phyloP scores from a whole-genome alignment of 2,113 vertebrate genomes.

The Percopsis transmontana region DNA sequence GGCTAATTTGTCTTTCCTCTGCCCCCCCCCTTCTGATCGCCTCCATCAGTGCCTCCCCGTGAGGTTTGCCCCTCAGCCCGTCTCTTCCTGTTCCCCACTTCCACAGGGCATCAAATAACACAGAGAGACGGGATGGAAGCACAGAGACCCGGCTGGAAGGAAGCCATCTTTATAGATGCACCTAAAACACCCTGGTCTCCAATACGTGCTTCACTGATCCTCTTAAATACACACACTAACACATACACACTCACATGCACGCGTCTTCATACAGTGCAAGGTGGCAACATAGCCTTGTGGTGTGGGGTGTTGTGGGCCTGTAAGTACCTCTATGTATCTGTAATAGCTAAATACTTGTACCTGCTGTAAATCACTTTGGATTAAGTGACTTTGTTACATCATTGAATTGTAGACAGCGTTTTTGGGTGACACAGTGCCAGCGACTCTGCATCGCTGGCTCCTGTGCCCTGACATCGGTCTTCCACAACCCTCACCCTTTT shows the following conservation, averaged over 20 bases:
- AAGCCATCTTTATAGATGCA: conserved; percentile 57
- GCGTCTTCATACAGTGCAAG: neutral
- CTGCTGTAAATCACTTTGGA: no score
- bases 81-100: conserved; percentile 14
- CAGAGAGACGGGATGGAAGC: conserved; percentile 14
- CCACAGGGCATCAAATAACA: conserved; percentile 30
- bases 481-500: no score
- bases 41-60: conserved; percentile 10
- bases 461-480: no score
- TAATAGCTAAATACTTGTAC: no score
- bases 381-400: no score
- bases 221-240: conserved; percentile 34
- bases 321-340: no score
- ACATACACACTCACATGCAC: conserved; percentile 7
- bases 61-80: conserved; percentile 21
- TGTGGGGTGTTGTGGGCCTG: no score
- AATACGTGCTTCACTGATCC: conserved; percentile 56
- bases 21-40: conserved; percentile 32
- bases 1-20: conserved; percentile 55
- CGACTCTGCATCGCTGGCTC: no score
- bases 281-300: no score
- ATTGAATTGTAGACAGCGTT: conserved; percentile 39
- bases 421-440: conserved; percentile 19
- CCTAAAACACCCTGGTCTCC: conserved; percentile 51
- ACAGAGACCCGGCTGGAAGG: conserved; percentile 16